Evolutionary conservation across 2,888 invertebrate species (phyloP), one percentile per base, ranked within the genome.

Genomic region (Colostygia pectinataria): DNA sequence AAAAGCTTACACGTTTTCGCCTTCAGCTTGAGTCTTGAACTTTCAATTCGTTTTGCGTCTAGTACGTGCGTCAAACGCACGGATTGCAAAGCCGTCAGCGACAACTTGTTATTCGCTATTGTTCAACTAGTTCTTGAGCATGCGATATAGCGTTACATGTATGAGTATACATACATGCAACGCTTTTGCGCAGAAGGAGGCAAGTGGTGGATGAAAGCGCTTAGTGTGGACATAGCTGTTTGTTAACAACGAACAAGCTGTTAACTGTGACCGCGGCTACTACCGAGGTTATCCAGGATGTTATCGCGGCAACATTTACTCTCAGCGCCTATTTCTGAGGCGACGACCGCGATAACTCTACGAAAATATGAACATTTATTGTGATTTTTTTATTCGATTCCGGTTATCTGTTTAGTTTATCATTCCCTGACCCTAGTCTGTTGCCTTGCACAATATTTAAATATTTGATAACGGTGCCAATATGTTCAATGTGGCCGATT

Each of bases 391-490:
- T 72, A 68, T 62, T 65, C 57, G 53, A 63, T 51, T 51, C 49
- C 65, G 57, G 50, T 76, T 83, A 84, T 87, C 83, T 55, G 54
- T 51, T 18, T 57, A 69, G 83, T 80, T 87, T 87, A 87, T 86
- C 85, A 59, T 36, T 52, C 33, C 55, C 41, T 83, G 84, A 84
- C 85, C 83, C 76, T 49, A 72, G 64, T 66, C 63, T 63, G 66
- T 70, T 69, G 70, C 73, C 79, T 85, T 85, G 82, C 83, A 83
- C 83, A 86, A 81, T 72, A 67, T 61, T 66, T 66, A 58, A 57
- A 68, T 45, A 64, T 54, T 34, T 68, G 83, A 83, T 84, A 83
- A 78, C 63, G 53, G 45, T 57, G 65, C 59, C 66, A 70, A 77
- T 77, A 80, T 75, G 71, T 73, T 76, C 69, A 64, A 67, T 62